Conservation (phyloP, 1,140 invertebrate species). For the Drosophila orosa region DNA sequence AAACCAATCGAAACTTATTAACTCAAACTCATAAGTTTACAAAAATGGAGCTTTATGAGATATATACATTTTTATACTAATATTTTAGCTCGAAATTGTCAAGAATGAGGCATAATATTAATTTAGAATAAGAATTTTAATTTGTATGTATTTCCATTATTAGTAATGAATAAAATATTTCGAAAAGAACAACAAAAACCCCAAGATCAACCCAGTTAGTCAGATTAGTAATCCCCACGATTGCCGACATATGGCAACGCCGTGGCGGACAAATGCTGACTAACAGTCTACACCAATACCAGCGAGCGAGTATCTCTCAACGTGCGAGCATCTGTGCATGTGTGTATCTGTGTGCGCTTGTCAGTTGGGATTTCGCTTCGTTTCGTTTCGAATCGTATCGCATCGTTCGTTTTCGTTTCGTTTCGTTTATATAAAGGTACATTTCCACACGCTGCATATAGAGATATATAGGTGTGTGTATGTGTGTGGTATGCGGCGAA, state of each 20-base stretch:
- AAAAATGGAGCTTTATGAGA: too few species aligned
- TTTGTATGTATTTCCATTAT: too few species aligned
- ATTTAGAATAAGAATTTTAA: too few species aligned
- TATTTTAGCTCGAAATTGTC: too few species aligned
- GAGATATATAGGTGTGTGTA: constrained; percentile 28
- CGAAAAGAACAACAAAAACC: not conserved
- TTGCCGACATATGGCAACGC: constrained; percentile 62
- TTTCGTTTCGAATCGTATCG: constrained; percentile 51
- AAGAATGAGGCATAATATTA: too few species aligned
- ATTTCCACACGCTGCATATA: constrained; percentile 71
- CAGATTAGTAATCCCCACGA: constrained; percentile 15
- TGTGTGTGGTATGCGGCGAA: constrained; percentile 66
- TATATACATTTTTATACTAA: too few species aligned
- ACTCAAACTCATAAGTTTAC: too few species aligned
- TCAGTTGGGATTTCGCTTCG: constrained; percentile 80
- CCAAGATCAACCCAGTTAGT: not conserved
- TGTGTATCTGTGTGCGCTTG: constrained; percentile 68
- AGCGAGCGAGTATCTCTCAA: constrained; percentile 9
- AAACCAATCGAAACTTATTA: too few species aligned
- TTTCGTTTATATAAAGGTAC: constrained; percentile 80
- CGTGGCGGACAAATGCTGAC: constrained; percentile 49
- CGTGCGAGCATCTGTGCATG: constrained; percentile 30
- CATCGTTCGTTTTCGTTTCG: constrained; percentile 60
- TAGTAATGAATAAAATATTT: too few species aligned
- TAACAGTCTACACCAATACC: constrained; percentile 72